Conservation (phyloP, 2,888 invertebrate genomes). For the Rotaria sp. region DNA sequence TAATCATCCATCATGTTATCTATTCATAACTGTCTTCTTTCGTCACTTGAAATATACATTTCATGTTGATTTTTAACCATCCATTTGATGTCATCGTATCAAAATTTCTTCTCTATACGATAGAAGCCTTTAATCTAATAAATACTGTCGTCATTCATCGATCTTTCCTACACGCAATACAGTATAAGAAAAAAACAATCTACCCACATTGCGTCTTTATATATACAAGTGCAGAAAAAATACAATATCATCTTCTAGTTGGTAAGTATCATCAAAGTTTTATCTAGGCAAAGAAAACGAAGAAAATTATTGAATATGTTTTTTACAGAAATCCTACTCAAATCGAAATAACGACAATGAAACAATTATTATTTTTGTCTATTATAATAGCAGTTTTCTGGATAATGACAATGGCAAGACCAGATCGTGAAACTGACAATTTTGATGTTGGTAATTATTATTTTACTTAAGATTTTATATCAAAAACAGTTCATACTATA, state of each 20-base stretch:
- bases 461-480: neutral
- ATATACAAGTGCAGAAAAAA: neutral
- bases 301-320: too few relatives aligned
- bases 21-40: too few relatives aligned
- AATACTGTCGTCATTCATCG: neutral
- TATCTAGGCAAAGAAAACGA: too few relatives aligned
- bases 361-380: neutral
- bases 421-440: neutral
- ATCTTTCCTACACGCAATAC: neutral
- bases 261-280: neutral
- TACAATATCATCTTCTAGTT: neutral
- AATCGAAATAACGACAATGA: neutral
- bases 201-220: neutral
- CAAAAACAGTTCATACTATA: neutral
- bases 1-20: too few relatives aligned
- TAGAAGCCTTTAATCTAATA: neutral
- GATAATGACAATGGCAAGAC: neutral
- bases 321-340: too few relatives aligned
- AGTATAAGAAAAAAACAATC: neutral
- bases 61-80: too few relatives aligned
- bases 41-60: too few relatives aligned
- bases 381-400: neutral
- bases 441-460: neutral
- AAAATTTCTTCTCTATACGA: neutral
- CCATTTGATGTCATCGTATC: too few relatives aligned